Conservation (phyloP, 1,140 invertebrate genomes). For the Papilio xuthus region DNA sequence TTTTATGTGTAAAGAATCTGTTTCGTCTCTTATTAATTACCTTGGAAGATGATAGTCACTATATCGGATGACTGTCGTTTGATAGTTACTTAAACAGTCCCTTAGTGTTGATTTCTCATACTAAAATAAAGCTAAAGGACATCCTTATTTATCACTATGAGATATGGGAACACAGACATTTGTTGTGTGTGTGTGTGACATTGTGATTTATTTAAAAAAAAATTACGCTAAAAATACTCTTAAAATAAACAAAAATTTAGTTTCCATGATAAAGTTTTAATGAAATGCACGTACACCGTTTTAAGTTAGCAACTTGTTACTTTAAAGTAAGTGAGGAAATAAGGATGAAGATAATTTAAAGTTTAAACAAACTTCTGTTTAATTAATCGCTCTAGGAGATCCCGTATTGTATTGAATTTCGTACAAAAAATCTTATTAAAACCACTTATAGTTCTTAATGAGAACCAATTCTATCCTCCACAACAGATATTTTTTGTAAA, state of each 20-base stretch:
- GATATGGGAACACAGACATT: too few relatives aligned
- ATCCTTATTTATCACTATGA: too few relatives aligned
- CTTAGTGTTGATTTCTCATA: too few relatives aligned
- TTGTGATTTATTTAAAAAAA: too few relatives aligned
- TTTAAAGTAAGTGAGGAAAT: not conserved
- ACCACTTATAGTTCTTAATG: too few relatives aligned
- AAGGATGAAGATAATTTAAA: not conserved
- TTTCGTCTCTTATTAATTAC: not conserved
- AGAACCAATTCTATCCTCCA: too few relatives aligned
- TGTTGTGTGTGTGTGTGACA: too few relatives aligned
- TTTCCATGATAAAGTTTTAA: not conserved
- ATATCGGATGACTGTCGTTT: not conserved
- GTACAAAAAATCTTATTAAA: not conserved
- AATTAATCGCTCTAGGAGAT: conserved; percentile 8
- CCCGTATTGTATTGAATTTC: not conserved
- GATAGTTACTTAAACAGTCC: too few relatives aligned
- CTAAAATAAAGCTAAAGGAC: too few relatives aligned
- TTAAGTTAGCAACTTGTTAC: not conserved
- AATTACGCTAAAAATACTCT: too few relatives aligned
- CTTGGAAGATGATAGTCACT: not conserved
- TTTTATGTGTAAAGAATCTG: not conserved
- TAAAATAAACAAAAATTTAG: not conserved
- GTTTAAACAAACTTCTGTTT: not conserved
- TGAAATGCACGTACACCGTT: conserved; percentile 13
- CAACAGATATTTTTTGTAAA: too few relatives aligned